These are phyloP conservation scores for Andrena trimmerana DNA, from an alignment of 2,888 invertebrate species.

Conservation along the genomic window DNA sequence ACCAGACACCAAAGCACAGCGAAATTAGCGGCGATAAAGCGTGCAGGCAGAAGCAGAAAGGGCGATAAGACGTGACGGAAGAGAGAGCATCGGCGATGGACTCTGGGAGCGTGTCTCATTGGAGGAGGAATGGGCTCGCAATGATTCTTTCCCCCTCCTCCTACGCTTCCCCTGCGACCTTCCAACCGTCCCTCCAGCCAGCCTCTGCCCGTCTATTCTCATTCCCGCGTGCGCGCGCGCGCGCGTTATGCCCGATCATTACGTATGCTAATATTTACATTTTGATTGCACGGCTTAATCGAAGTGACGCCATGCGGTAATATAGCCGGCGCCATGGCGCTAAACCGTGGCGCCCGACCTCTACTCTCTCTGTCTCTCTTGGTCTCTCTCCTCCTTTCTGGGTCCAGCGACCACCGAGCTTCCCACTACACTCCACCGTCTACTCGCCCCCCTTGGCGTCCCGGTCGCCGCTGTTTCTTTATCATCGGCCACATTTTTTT, in stretches of 20 bases:
- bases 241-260: constrained; percentile 79
- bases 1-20: too few species aligned
- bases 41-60: background rate
- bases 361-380: constrained; percentile 46
- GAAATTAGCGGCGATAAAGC: constrained; percentile 29
- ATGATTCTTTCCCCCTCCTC: constrained; percentile 29
- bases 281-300: constrained; percentile 84
- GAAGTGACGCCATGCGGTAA: constrained; percentile 84
- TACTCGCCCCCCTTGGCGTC: constrained; percentile 16
- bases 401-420: constrained; percentile 27
- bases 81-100: background rate
- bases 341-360: constrained; percentile 77
- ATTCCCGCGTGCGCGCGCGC: constrained; percentile 58
- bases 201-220: constrained; percentile 69
- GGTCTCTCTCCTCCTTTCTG: constrained; percentile 26
- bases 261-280: constrained; percentile 84
- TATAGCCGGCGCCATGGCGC: constrained; percentile 84
- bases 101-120: constrained; percentile 25
- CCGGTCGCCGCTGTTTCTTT: constrained; percentile 34
- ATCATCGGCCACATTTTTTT: constrained; percentile 25
- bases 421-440: constrained; percentile 17
- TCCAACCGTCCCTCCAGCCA: constrained; percentile 39
- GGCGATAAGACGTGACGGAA: constrained; percentile 36
- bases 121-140: constrained; percentile 48
- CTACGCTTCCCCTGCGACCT: constrained; percentile 51